Conservation (phyloP, 2,888 invertebrate species). For the Chironomus tentans region DNA sequence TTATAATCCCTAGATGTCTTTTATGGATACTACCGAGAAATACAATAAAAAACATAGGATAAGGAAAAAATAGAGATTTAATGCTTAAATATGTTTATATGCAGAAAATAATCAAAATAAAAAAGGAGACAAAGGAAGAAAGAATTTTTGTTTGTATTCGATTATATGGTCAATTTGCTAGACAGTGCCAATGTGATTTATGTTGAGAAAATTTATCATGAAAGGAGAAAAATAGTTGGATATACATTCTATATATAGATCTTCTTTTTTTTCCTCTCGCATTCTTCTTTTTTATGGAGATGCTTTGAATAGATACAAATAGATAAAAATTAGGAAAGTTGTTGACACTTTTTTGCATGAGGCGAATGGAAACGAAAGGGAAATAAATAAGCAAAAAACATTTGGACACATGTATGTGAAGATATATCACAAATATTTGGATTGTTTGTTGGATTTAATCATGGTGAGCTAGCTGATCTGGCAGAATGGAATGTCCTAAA, state of each 20-base stretch:
- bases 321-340: not conserved
- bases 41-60: not conserved
- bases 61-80: too few species aligned
- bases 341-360: not conserved
- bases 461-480: too few species aligned
- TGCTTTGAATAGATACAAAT: too few species aligned
- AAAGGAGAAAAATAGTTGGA: not conserved
- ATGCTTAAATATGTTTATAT: not conserved
- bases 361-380: not conserved
- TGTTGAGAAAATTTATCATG: not conserved
- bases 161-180: conserved; percentile 19
- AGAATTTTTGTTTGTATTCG: not conserved
- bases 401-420: too few species aligned
- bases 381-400: not conserved
- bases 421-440: too few species aligned
- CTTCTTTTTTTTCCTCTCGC: too few species aligned
- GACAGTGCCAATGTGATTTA: conserved; percentile 19
- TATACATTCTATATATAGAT: too few species aligned
- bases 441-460: too few species aligned
- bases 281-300: too few species aligned
- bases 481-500: too few species aligned
- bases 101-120: not conserved
- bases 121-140: not conserved
- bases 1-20: not conserved
- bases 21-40: not conserved